Evolutionary conservation across 1,140 invertebrate species (phyloP), one percentile per base, ranked within the genome.

Genomic region (Oreohelix idahoensis): DNA sequence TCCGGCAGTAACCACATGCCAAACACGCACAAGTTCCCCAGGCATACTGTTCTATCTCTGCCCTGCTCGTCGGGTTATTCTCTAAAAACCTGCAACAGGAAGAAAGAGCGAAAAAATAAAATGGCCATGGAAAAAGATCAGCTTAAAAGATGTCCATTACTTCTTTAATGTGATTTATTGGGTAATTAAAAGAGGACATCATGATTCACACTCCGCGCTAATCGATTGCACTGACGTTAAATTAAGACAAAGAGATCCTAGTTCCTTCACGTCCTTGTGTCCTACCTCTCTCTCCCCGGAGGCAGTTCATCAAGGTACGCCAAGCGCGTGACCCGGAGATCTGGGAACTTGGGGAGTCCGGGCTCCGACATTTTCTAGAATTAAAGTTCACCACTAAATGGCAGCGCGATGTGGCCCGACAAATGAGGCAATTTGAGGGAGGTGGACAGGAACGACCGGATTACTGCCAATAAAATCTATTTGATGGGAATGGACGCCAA

Each of bases 381-480:
- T 77, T 51, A 51, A 77, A 79, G 78, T 77, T 58, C 75, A 66
- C 53, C 77, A 53, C 17, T 66, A 79, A 79, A 79, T 79, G 63
- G 39, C 42, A 20, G 63, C 75, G 53, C 5, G 77, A 66, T 66
- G 77, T 79, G 51, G 53, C 77, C 53, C 51, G 35, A 63, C 51
- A 63, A 79, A 79, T 79, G 77, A 66, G 58, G 77, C 77, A 79
- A 79, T 79, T 69, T 79, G 77, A 35, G 36, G 35, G 35, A 35
- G 77, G 58, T 69, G 77, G 77, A 79, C 35, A 69, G 63, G 77
- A 63, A 69, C 51, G 77, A 10, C 51, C 2, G 58, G 51, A 69
- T 79, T 63, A 79, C 53, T 79, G 77, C 77, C 77, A 79, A 79
- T 79, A 79, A 79, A 63, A 77, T 53, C 75, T 77, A 77, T 53